A percentile compares a stretch with the other conserved stretches of the same genome.
Conservation (phyloP, 1,140 invertebrate genomes). For the Atta colombica region DNA sequence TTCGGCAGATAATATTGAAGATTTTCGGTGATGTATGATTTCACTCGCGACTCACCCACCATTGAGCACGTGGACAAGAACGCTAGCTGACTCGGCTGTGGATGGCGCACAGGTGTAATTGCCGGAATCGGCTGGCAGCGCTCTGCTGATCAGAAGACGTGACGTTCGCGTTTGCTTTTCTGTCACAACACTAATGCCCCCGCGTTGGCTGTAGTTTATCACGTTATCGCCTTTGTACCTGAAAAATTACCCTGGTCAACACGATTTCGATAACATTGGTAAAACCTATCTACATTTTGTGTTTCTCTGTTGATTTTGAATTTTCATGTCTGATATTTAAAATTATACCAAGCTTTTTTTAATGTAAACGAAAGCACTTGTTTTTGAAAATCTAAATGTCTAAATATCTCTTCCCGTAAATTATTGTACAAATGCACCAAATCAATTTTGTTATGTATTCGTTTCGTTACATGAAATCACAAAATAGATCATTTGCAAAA, state of each 20-base stretch:
- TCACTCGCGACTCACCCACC: conserved; percentile 84
- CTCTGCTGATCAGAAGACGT: conserved; percentile 93
- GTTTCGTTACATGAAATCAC: too few relatives aligned
- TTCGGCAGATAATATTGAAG: conserved; percentile 40
- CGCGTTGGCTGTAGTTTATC: conserved; percentile 95
- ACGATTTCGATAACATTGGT: too few relatives aligned
- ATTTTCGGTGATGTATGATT: conserved; percentile 5
- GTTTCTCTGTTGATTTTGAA: too few relatives aligned
- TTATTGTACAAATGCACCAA: too few relatives aligned
- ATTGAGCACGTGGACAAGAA: conserved; percentile 89
- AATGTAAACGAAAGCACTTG: too few relatives aligned
- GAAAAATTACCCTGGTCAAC: conserved; percentile 24
- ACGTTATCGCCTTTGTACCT: conserved; percentile 93
- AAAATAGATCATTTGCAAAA: too few relatives aligned
- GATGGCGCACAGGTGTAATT: conserved; percentile 95
- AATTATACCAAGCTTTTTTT: too few relatives aligned
- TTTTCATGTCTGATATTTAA: too few relatives aligned
- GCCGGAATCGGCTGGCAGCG: conserved; percentile 92
- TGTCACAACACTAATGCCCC: conserved; percentile 94
- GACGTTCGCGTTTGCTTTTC: conserved; percentile 95
- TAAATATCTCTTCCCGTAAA: too few relatives aligned
- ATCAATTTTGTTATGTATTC: too few relatives aligned
- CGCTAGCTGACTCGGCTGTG: conserved; percentile 88
- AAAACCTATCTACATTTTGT: too few relatives aligned
- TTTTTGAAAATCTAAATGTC: too few relatives aligned